Evolutionary conservation across 2,113 vertebrate species (phyloP), one percentile per base, ranked within the genome.

Genomic region (Xenus cinereus): DNA sequence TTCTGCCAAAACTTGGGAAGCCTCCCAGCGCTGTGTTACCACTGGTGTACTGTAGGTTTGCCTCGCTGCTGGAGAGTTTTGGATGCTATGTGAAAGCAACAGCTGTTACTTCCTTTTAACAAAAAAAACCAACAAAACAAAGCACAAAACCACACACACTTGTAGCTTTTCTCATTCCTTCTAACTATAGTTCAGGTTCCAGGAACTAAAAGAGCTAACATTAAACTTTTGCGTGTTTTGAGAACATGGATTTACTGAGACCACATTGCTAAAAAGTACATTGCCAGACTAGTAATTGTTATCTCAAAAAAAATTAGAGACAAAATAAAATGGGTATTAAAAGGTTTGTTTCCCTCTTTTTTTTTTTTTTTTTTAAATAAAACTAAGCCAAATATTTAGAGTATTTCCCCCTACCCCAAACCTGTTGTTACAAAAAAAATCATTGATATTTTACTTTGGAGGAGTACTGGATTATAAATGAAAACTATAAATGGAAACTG

Each of bases 171-270:
- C 92, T 96, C 79, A 30, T 93, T 91, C 84, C 37, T 97, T 96
- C 96, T 95, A 93, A 95, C 81, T 95, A 60, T 95, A 95, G 93
- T 87, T 94, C 91, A 88, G 82, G 75, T 96, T 95, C 87, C 84
- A 83, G 85, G 82, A 96, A 91, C 77, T 93, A 4, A 80, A 94
- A 94, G 87, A 87, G 63, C 96, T 83, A 67, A 74, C 50, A n/a
- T 89, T 89, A 76, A 95, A 85, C 75, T 57, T 59, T 12, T 89
- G 50, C 32, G 6, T 88, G 72, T 84, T 90, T 90, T 77, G 60
- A 91, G 63, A 94, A 77, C 59, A 4, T 43, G 41, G 56, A 51
- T 96, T 93, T 87, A 67, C 78, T 82, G 62, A 56, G 33, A 73
- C 84, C 32, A 37, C 74, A 30, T 68, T 10, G 37, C 69, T 33